phyloP scores from a whole-genome alignment of 1,140 invertebrate genomes.

The Papilio machaon region DNA sequence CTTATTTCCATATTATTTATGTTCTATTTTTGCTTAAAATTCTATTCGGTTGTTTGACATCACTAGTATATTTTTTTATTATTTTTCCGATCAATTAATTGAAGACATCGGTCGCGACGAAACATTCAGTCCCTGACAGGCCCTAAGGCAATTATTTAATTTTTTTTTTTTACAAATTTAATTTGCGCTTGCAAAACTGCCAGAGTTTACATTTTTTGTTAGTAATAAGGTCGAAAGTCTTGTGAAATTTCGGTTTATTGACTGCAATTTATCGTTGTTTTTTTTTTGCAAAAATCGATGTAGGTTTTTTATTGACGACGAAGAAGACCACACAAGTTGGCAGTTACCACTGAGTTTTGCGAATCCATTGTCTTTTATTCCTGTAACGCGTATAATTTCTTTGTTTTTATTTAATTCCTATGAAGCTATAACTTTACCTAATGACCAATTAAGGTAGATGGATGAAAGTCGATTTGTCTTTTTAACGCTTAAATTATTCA shows the following conservation, averaged over 20 bases:
- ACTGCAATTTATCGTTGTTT: slow-evolving; percentile 44
- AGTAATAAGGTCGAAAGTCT: slow-evolving; percentile 46
- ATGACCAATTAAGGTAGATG: not conserved
- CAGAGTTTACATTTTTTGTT: slow-evolving; percentile 24
- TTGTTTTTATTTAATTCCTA: slow-evolving; percentile 14
- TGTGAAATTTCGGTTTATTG: slow-evolving; percentile 16
- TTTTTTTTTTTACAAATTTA: slow-evolving; percentile 51
- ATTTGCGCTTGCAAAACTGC: not conserved
- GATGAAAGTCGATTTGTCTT: not conserved
- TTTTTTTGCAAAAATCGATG: slow-evolving; percentile 54
- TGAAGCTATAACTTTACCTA: not conserved
- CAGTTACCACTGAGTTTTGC: slow-evolving; percentile 44
- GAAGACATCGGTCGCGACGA: slow-evolving; percentile 59
- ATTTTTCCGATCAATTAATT: slow-evolving; percentile 57
- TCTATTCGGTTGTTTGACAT: not conserved
- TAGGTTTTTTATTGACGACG: slow-evolving; percentile 54
- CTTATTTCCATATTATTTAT: too few relatives aligned
- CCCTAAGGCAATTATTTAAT: slow-evolving; percentile 56
- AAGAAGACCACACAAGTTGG: slow-evolving; percentile 57
- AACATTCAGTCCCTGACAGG: slow-evolving; percentile 58
- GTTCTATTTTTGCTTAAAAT: not conserved
- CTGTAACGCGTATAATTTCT: not conserved
- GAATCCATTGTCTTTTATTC: slow-evolving; percentile 36
- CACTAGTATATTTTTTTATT: slow-evolving; percentile 48
- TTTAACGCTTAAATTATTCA: not conserved